These are phyloP conservation scores for Ochlodes sylvanus DNA, from an alignment of 2,888 invertebrate genomes.

Conservation along the genomic window DNA sequence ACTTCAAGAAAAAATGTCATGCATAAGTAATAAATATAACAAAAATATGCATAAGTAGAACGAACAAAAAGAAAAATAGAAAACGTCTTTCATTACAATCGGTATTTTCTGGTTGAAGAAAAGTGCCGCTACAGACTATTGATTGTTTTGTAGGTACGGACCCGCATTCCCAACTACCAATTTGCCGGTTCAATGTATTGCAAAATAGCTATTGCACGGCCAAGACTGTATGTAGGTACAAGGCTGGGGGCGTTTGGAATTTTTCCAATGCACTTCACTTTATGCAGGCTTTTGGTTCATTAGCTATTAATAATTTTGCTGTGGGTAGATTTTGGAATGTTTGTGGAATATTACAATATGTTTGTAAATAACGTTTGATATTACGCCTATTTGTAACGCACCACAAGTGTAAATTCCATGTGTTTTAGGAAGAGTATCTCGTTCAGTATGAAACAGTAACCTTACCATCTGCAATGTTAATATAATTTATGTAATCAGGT, in stretches of 20 bases:
- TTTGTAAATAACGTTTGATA: too few relatives aligned
- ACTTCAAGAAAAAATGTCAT: too few relatives aligned
- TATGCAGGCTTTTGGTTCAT: conserved; percentile 27
- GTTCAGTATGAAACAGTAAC: neutral
- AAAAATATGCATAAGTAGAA: too few relatives aligned
- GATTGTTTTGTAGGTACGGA: conserved; percentile 34
- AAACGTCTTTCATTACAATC: conserved; percentile 8
- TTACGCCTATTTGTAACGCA: too few relatives aligned
- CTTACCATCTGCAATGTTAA: conserved; percentile 27
- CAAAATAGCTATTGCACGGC: conserved; percentile 32
- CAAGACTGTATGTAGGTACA: conserved; percentile 30
- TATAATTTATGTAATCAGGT: conserved; percentile 36
- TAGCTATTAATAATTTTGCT: conserved; percentile 18
- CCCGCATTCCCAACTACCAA: conserved; percentile 36
- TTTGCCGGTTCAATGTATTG: conserved; percentile 38
- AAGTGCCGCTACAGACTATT: conserved; percentile 21
- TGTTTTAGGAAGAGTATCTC: neutral
- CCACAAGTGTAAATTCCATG: neutral
- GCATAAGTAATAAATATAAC: too few relatives aligned
- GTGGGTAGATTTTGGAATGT: neutral
- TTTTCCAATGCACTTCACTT: conserved; percentile 35
- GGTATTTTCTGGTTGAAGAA: conserved; percentile 6
- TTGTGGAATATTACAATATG: neutral
- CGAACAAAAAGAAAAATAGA: neutral
- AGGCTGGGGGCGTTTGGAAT: conserved; percentile 29